Percentiles rank a stretch among this genome's conserved stretches.
phyloP scores from a whole-genome alignment of 2,113 vertebrate genomes.

The Clinocottus analis region DNA sequence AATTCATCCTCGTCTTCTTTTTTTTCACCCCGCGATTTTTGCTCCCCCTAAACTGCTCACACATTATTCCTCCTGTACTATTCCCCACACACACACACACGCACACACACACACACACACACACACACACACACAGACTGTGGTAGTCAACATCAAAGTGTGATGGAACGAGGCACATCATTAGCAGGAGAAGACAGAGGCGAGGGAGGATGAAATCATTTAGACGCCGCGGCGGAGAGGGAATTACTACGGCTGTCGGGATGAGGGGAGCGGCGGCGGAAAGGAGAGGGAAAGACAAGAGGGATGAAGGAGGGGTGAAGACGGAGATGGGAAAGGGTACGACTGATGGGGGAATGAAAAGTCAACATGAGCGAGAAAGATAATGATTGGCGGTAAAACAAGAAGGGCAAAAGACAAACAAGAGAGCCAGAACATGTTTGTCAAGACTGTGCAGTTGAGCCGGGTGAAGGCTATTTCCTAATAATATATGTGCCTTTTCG shows the following conservation, averaged over 20 bases:
- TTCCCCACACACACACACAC: conserved; percentile 1
- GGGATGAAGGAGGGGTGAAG: conserved; percentile 21
- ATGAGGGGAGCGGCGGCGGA: conserved; percentile 24
- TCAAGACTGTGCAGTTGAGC: background rate
- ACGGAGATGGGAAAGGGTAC: conserved; percentile 19
- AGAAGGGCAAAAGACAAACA: conserved; percentile 16
- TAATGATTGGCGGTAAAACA: conserved; percentile 29
- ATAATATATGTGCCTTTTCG: conserved; percentile 9
- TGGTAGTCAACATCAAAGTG: conserved; percentile 78
- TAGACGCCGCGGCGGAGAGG: conserved; percentile 63
- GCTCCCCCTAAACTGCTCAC: conserved; percentile 52
- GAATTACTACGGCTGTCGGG: conserved; percentile 74
- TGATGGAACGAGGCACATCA: conserved; percentile 70
- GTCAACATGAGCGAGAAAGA: conserved; percentile 45
- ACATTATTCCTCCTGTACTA: conserved; percentile 25
- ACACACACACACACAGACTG: conserved; percentile 2
- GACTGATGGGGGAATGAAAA: conserved; percentile 53
- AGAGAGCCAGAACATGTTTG: background rate
- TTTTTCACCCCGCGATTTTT: background rate
- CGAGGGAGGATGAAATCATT: conserved; percentile 74
- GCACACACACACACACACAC: background rate
- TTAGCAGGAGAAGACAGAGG: conserved; percentile 75
- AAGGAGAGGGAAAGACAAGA: conserved; percentile 26
- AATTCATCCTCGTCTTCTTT: conserved; percentile 42
- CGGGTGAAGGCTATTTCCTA: conserved; percentile 24